Evolutionary conservation across 2,113 vertebrate genomes (phyloP).

Genomic region (Sapajus apella): DNA sequence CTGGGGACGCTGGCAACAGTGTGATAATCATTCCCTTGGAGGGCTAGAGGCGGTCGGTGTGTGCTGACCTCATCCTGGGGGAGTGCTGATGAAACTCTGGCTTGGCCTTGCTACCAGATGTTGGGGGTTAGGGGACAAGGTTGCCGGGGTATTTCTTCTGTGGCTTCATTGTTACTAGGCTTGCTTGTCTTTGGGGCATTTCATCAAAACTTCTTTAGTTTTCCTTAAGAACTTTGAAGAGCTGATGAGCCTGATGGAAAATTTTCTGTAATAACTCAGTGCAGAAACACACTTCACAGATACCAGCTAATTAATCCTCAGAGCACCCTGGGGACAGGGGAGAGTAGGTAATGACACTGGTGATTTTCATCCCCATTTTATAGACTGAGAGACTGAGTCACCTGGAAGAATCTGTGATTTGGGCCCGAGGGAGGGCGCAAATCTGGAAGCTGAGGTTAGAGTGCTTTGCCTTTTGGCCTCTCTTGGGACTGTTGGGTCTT

Average conservation of each 20-base stretch:
- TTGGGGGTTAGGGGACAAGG: conserved; percentile 15
- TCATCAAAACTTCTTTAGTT: conserved; percentile 81
- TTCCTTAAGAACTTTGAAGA: conserved; percentile 76
- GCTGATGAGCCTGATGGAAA: conserved; percentile 67
- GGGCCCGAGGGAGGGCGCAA: neutral
- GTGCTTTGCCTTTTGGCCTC: neutral
- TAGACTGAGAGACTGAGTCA: conserved; percentile 18
- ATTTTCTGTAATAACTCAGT: conserved; percentile 10
- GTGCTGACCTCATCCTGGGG: conserved; percentile 74
- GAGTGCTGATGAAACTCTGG: conserved; percentile 87
- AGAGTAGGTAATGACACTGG: neutral
- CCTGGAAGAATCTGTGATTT: neutral
- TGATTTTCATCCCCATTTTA: conserved; percentile 42
- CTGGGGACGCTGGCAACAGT: conserved; percentile 75
- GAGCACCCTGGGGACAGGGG: neutral
- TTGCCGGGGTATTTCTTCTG: conserved; percentile 61
- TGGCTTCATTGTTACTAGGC: conserved; percentile 70
- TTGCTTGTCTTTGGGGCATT: conserved; percentile 81
- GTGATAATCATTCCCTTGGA: conserved; percentile 80
- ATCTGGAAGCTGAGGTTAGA: neutral
- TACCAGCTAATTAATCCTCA: conserved; percentile 36
- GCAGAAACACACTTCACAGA: neutral
- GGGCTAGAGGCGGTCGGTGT: conserved; percentile 60
- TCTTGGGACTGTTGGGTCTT: neutral
- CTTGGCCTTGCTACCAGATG: conserved; percentile 72